phyloP scores from a whole-genome alignment of 2,888 invertebrate species.

The Venustoraphidia nigricollis region DNA sequence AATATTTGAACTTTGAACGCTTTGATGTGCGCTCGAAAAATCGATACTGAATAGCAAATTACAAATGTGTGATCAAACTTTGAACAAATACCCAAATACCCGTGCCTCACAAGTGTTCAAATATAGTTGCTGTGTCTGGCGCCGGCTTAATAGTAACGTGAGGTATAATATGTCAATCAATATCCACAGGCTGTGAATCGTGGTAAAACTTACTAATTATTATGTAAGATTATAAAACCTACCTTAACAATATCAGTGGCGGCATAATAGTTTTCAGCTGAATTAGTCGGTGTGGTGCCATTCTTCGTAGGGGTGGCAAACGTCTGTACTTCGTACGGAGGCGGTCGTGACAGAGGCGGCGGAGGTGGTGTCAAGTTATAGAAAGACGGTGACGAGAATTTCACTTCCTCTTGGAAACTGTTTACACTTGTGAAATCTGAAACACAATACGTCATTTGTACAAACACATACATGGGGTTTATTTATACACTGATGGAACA shows the following conservation, averaged over 20 bases:
- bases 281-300: constrained; percentile 15
- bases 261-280: constrained; percentile 52
- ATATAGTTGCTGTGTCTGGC: too few species aligned
- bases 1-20: too few species aligned
- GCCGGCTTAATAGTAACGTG: too few species aligned
- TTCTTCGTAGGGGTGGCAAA: constrained; percentile 19
- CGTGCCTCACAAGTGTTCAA: too few species aligned
- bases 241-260: constrained; percentile 66
- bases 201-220: neutral
- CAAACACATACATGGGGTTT: too few species aligned
- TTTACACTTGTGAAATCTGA: constrained; percentile 39
- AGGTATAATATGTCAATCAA: too few species aligned
- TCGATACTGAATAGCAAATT: too few species aligned
- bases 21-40: too few species aligned
- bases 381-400: constrained; percentile 35
- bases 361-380: constrained; percentile 34
- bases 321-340: constrained; percentile 28
- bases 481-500: too few species aligned
- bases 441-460: constrained; percentile 12
- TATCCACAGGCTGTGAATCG: too few species aligned
- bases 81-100: too few species aligned
- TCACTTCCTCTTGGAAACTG: constrained; percentile 37
- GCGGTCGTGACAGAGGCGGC: constrained; percentile 29
- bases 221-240: constrained; percentile 12
- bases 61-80: too few species aligned